phyloP scores from a whole-genome alignment of 2,113 vertebrate species.

The Ammodramus savannarum region DNA sequence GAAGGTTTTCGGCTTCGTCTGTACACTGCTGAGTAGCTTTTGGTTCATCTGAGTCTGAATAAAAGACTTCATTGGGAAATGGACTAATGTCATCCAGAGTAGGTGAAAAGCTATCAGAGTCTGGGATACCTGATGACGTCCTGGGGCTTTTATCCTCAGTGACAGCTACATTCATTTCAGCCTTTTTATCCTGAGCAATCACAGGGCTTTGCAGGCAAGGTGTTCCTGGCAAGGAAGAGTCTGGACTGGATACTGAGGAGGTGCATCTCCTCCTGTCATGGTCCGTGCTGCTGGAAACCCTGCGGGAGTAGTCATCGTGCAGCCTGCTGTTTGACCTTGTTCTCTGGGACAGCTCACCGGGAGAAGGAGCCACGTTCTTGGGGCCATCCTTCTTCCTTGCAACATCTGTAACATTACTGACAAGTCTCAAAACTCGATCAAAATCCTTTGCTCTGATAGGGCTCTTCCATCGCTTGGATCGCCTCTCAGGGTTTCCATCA shows the following conservation, averaged over 20 bases:
- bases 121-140: neutral
- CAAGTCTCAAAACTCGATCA: constrained; percentile 81
- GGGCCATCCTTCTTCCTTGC: constrained; percentile 68
- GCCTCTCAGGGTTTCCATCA: constrained; percentile 45
- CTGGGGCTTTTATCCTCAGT: neutral
- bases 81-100: neutral
- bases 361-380: neutral
- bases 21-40: neutral
- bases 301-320: constrained; percentile 92
- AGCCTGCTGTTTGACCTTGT: constrained; percentile 76
- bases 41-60: neutral
- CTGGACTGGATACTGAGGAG: constrained; percentile 27
- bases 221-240: neutral
- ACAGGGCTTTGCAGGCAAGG: neutral
- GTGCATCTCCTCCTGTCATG: constrained; percentile 72
- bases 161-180: neutral
- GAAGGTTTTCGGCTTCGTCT: constrained; percentile 12
- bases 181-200: neutral
- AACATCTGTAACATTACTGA: constrained; percentile 83
- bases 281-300: constrained; percentile 75
- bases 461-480: constrained; percentile 72
- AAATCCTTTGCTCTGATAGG: constrained; percentile 80
- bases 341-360: neutral
- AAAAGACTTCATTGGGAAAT: constrained; percentile 57
- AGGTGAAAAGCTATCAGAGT: neutral